Evolutionary conservation across 2,113 vertebrate genomes (phyloP), one percentile per base, ranked within the genome.

Genomic region (Crypturellus undulatus): DNA sequence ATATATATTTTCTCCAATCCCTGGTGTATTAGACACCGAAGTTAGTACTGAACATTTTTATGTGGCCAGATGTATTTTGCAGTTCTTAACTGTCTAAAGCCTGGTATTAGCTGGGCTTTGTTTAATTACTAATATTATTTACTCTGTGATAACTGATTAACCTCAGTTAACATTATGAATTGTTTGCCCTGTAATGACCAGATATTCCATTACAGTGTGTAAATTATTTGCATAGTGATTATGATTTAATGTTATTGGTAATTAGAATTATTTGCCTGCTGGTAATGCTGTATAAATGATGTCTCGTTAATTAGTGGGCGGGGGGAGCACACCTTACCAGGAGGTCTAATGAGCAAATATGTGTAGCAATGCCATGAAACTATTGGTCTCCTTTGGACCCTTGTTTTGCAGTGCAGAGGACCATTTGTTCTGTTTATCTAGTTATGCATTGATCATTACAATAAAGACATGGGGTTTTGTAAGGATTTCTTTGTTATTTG

Each of bases 151-250:
- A 95, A 95, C 84, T 84, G 86, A 91, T 93, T 97, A 92, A 96
- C 96, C 96, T 92, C 94, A 92, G 95, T 95, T 97, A 97, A 95
- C 93, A 88, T n/a, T 81, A 83, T 84, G 93, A 95, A 93, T 97
- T 92, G 87, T 96, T 96, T 96, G 94, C 86, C 84, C 88, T 96
- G 65, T 93, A 97, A 97, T 95, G 96, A 90, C 94, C 96, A 96
- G 67, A 76, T 89, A 96, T 96, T 95, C 96, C 65, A 94, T 97
- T 96, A 88, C 87, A 93, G 96, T 97, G 97, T 93, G 90, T 94
- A 97, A 96, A 96, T 97, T 92, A 95, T 98, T 97, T 97, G 96
- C 94, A 93, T 97, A 96, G 92, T 96, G 97, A 97, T 97, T 95
- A 89, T 67, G 78, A 89, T 80, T 95, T 97, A 96, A 93, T 95